These are phyloP conservation scores for Muscidifurax raptorellus DNA, from an alignment of 1,140 invertebrate genomes.

Conservation along the genomic window DNA sequence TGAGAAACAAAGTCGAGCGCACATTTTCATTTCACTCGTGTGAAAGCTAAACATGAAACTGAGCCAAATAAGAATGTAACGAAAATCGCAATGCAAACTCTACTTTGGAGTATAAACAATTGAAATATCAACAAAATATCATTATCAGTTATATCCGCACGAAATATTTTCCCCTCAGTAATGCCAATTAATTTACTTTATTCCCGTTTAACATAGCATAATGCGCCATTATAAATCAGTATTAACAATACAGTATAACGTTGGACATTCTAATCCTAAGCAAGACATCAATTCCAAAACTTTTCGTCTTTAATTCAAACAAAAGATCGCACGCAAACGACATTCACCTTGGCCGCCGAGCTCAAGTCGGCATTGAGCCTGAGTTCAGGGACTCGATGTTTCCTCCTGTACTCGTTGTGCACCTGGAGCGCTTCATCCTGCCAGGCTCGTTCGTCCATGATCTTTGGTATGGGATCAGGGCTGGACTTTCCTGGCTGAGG, in stretches of 20 bases:
- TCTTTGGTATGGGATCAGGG: background rate
- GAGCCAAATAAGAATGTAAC: background rate
- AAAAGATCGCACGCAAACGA: background rate
- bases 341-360: slow-evolving; percentile 75
- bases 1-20: background rate
- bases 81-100: background rate
- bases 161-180: no score
- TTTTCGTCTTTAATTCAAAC: no score
- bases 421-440: slow-evolving; percentile 80
- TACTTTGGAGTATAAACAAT: background rate
- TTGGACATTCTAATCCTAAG: no score
- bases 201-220: no score
- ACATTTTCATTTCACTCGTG: background rate
- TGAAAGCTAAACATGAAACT: background rate
- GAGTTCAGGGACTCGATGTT: slow-evolving; percentile 82
- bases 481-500: background rate
- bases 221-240: no score
- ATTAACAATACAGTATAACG: no score
- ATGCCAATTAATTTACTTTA: no score
- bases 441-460: slow-evolving; percentile 74
- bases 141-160: no score
- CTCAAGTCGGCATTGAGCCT: slow-evolving; percentile 78
- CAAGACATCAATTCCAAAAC: no score
- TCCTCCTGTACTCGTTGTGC: slow-evolving; percentile 87
- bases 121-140: no score